Conservation (phyloP, 2,888 invertebrate species). For the Protula sp. region DNA sequence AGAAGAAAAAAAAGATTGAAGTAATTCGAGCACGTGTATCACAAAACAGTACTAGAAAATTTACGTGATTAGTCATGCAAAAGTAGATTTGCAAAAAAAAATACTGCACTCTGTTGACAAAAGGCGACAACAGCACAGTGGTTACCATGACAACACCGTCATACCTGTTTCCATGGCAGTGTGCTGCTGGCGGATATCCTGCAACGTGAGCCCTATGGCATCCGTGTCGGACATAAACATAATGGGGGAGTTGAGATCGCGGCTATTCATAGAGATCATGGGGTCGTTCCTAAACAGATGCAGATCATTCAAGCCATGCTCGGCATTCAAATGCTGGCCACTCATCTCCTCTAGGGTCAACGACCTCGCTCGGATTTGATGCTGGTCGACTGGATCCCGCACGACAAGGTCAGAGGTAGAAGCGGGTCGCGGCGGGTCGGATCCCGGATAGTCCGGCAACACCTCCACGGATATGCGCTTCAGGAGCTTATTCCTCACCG, state of each 20-base stretch:
- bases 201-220: conserved; percentile 13
- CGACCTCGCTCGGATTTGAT: not conserved
- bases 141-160: not conserved
- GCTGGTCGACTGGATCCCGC: not conserved
- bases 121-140: no score
- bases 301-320: not conserved
- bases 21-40: no score
- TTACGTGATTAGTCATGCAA: no score
- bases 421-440: conserved; percentile 38
- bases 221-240: conserved; percentile 29
- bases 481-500: conserved; percentile 10
- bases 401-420: no score
- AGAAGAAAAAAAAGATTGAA: no score
- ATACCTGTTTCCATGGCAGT: conserved; percentile 41
- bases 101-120: no score
- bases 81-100: no score
- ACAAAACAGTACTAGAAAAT: no score
- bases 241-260: conserved; percentile 32
- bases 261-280: conserved; percentile 22
- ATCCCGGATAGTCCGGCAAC: conserved; percentile 23
- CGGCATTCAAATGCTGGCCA: not conserved
- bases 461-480: conserved; percentile 24
- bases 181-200: conserved; percentile 15
- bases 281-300: conserved; percentile 18
- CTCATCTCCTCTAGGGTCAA: not conserved